These are phyloP conservation scores for Nymphalis io DNA, from an alignment of 1,140 invertebrate genomes.

Conservation along the genomic window DNA sequence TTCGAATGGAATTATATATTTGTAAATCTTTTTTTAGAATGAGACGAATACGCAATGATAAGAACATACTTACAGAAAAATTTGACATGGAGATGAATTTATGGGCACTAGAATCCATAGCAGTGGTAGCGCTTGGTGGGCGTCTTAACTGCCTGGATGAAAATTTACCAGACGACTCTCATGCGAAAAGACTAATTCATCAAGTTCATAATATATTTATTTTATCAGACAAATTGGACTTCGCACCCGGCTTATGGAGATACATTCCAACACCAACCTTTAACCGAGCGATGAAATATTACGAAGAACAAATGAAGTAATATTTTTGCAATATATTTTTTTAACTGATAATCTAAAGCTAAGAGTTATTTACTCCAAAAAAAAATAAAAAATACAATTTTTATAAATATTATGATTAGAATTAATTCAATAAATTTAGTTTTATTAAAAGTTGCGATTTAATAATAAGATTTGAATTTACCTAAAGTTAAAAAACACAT, in stretches of 20 bases:
- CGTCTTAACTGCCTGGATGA: constrained; percentile 83
- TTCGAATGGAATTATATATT: too few relatives aligned
- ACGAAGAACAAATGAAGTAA: constrained; percentile 56
- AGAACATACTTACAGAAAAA: constrained; percentile 79
- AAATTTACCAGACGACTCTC: constrained; percentile 78
- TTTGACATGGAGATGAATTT: constrained; percentile 85
- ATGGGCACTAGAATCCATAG: constrained; percentile 86
- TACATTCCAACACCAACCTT: constrained; percentile 82
- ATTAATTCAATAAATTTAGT: too few relatives aligned
- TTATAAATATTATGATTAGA: too few relatives aligned
- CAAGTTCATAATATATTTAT: constrained; percentile 83
- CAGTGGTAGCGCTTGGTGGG: constrained; percentile 84
- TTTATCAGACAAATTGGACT: constrained; percentile 82
- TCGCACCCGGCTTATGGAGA: constrained; percentile 84
- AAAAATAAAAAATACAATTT: too few relatives aligned
- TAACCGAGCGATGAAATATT: constrained; percentile 77
- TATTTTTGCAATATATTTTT: constrained; percentile 6
- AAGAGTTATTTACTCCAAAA: too few relatives aligned
- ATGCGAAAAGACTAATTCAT: constrained; percentile 82
- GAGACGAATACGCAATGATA: constrained; percentile 74
- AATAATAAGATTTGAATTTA: too few relatives aligned
- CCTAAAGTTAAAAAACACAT: too few relatives aligned
- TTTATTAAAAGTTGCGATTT: too few relatives aligned
- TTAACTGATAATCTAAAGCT: too few relatives aligned
- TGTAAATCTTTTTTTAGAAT: constrained; percentile 81